phyloP scores from a whole-genome alignment of 2,113 vertebrate species.

The Xenus cinereus region DNA sequence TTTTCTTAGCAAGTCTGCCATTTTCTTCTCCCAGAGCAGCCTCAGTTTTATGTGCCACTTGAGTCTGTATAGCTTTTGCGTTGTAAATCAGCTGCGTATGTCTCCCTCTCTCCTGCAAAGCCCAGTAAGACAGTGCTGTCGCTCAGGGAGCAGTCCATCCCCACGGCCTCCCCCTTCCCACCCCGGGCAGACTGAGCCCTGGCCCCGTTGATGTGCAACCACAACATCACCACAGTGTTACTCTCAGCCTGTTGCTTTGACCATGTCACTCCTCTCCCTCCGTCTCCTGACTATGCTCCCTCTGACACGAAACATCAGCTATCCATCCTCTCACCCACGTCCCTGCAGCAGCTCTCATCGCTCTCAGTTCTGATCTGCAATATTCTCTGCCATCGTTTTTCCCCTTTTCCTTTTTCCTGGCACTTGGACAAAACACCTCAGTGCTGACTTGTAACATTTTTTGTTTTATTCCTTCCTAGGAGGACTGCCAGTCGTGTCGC shows the following conservation, averaged over 20 bases:
- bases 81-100: neutral
- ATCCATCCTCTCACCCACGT: neutral
- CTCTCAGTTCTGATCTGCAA: neutral
- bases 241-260: neutral
- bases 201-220: fast-evolving
- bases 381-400: neutral
- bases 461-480: neutral
- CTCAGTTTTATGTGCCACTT: neutral
- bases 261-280: neutral
- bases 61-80: neutral
- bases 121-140: neutral
- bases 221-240: fast-evolving
- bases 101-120: neutral
- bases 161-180: neutral
- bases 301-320: neutral
- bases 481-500: neutral
- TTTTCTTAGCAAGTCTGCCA: neutral
- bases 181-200: fast-evolving
- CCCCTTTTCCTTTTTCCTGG: neutral
- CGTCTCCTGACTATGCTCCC: neutral
- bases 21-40: neutral
- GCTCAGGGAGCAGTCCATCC: neutral
- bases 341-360: neutral
- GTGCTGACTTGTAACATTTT: neutral
- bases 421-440: constrained; percentile 5